phyloP scores from a whole-genome alignment of 2,888 invertebrate species.

The Trypoxylon attenuatum region DNA sequence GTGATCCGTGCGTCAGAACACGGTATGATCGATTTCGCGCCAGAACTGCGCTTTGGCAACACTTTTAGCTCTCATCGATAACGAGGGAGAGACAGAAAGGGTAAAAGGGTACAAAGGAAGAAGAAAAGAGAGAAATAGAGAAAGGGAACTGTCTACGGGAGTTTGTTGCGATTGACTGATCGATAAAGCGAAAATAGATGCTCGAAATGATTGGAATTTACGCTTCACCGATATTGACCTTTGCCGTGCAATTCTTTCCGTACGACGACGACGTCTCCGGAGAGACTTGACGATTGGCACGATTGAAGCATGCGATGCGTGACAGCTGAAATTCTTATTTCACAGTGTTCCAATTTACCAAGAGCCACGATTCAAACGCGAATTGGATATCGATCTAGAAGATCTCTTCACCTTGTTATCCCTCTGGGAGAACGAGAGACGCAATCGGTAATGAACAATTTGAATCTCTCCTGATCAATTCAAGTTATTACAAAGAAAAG shows the following conservation, averaged over 20 bases:
- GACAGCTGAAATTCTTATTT: slow-evolving; percentile 10
- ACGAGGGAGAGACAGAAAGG: too few species aligned
- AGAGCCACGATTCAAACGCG: slow-evolving; percentile 70
- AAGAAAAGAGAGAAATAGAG: neutral
- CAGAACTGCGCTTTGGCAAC: too few species aligned
- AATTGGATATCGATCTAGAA: slow-evolving; percentile 66
- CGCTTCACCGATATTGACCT: neutral
- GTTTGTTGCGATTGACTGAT: neutral
- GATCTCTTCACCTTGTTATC: slow-evolving; percentile 71
- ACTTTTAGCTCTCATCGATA: too few species aligned
- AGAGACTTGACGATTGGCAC: neutral
- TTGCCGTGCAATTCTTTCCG: neutral
- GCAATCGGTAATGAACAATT: slow-evolving; percentile 55
- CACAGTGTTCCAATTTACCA: slow-evolving; percentile 62
- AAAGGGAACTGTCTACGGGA: too few species aligned
- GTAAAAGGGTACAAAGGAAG: neutral
- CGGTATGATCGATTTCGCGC: too few species aligned
- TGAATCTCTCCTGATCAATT: neutral
- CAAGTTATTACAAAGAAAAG: neutral
- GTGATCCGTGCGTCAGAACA: too few species aligned
- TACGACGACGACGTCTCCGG: neutral
- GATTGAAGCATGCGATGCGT: neutral
- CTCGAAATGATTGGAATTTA: neutral
- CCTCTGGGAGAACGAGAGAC: slow-evolving; percentile 70
- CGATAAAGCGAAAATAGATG: neutral